These are phyloP conservation scores for Choreutis nemorana DNA, from an alignment of 2,888 invertebrate genomes.

Conservation along the genomic window DNA sequence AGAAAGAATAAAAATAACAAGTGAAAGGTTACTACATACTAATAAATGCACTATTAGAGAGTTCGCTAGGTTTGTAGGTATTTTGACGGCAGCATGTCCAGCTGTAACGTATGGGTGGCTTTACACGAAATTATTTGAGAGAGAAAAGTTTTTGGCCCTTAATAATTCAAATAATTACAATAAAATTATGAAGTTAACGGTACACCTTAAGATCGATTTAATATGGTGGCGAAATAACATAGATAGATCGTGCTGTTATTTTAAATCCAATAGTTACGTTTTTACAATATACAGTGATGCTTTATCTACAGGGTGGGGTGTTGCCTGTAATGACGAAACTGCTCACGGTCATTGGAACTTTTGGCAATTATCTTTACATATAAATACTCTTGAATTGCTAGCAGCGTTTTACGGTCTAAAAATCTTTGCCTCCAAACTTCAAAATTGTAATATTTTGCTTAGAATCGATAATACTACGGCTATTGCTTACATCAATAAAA, in stretches of 20 bases:
- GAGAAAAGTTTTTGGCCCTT: neutral
- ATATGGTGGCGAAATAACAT: neutral
- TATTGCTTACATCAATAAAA: neutral
- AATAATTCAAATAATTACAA: neutral
- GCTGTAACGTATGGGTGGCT: neutral
- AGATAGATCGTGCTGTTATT: neutral
- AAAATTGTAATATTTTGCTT: neutral
- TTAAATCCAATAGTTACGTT: neutral
- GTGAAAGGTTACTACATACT: neutral
- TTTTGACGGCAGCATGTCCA: neutral
- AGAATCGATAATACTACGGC: neutral
- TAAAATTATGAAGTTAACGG: neutral
- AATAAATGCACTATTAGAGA: neutral
- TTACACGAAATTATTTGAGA: neutral
- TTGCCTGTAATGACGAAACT: neutral
- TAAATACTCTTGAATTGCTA: neutral
- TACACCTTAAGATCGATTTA: neutral
- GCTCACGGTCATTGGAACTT: neutral
- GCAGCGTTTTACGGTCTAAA: neutral
- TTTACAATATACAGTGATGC: neutral
- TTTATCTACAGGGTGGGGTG: neutral
- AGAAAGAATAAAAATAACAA: neutral
- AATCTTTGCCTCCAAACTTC: neutral
- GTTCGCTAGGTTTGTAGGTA: neutral
- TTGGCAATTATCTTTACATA: neutral